These are phyloP conservation scores for Halisarca cf. caerulea DNA, from an alignment of 37 sponge, comb jelly and placozoan species.

Conservation along the genomic window DNA sequence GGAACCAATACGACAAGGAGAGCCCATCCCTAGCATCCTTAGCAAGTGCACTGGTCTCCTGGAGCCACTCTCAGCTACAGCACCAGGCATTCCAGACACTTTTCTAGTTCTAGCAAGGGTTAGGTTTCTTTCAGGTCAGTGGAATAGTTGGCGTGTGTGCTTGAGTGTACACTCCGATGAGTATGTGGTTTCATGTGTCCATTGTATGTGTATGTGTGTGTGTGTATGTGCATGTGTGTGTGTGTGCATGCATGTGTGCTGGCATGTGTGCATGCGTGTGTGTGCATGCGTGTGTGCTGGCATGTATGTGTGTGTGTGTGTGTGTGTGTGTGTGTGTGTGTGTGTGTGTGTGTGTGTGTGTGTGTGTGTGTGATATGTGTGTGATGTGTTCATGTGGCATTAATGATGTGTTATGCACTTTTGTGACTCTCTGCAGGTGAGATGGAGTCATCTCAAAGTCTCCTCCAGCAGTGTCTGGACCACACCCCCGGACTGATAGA, in stretches of 20 bases:
- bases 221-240: background rate
- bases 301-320: background rate
- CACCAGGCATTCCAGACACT: constrained; percentile 72
- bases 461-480: constrained; percentile 60
- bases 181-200: background rate
- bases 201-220: background rate
- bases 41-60: constrained; percentile 54
- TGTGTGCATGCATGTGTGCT: background rate
- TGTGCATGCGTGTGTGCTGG: background rate
- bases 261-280: constrained; percentile 22
- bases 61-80: constrained; percentile 63
- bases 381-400: background rate
- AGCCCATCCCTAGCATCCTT: constrained; percentile 26
- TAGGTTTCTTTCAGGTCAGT: constrained; percentile 85
- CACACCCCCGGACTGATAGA: constrained; percentile 56
- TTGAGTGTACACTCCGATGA: background rate
- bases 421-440: constrained; percentile 77
- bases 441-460: constrained; percentile 46
- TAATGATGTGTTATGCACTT: background rate
- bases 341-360: background rate
- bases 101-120: constrained; percentile 79
- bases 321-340: background rate
- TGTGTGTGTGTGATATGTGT: background rate
- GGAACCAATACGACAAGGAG: constrained; percentile 48
- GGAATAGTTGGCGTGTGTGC: background rate